phyloP scores from a whole-genome alignment of 2,113 vertebrate species.

The Gymnogyps californianus region DNA sequence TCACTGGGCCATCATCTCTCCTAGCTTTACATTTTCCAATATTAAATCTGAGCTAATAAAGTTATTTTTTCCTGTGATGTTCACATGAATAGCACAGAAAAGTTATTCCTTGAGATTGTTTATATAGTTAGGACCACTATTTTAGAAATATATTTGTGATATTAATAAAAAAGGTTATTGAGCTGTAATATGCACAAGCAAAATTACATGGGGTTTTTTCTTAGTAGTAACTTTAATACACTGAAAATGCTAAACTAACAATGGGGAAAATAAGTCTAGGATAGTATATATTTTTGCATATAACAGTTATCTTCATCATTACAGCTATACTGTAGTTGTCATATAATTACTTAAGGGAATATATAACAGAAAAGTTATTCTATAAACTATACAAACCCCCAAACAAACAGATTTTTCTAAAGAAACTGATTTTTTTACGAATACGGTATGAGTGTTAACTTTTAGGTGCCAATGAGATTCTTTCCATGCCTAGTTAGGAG shows the following conservation, averaged over 20 bases:
- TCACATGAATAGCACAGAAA: background rate
- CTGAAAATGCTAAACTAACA: background rate
- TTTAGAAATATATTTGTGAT: background rate
- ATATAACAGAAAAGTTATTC: accelerated
- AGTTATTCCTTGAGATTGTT: background rate
- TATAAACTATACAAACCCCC: background rate
- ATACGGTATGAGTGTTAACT: background rate
- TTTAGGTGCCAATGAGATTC: background rate
- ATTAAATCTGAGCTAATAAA: background rate
- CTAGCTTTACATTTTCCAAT: background rate
- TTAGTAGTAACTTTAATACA: background rate
- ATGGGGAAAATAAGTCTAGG: background rate
- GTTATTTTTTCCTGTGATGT: background rate
- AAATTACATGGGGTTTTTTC: accelerated
- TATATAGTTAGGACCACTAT: background rate
- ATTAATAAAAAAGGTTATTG: background rate
- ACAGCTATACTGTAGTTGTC: background rate
- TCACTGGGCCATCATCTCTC: background rate
- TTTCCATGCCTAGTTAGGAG: background rate
- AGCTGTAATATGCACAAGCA: background rate
- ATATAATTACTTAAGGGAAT: background rate
- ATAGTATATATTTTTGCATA: background rate
- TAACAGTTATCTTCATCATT: too few relatives aligned
- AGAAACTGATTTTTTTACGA: background rate
- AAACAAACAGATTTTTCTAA: background rate